A percentile compares a stretch with the other conserved stretches of the same genome.
phyloP scores from a whole-genome alignment of 2,797 vertebrate genomes.

The Cirrhinus molitorella region DNA sequence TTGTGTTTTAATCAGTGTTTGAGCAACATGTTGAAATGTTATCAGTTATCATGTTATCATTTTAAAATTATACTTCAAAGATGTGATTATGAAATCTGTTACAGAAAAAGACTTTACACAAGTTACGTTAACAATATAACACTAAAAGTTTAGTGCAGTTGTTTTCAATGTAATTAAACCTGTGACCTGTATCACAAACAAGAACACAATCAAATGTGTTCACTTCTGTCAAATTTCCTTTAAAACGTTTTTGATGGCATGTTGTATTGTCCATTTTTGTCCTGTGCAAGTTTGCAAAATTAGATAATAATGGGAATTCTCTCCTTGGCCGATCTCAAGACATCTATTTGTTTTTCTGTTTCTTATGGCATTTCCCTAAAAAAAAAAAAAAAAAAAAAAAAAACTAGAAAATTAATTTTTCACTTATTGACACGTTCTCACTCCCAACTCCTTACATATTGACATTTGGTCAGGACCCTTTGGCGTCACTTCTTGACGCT shows the following conservation, averaged over 20 bases:
- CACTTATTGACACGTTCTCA: too few relatives aligned
- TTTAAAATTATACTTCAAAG: too few relatives aligned
- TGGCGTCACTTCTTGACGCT: too few relatives aligned
- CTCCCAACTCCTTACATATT: too few relatives aligned
- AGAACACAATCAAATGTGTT: neutral
- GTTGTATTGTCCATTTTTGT: slow-evolving; percentile 75
- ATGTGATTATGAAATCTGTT: too few relatives aligned
- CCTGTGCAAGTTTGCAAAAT: slow-evolving; percentile 72
- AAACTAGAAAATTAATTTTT: too few relatives aligned
- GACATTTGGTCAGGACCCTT: too few relatives aligned
- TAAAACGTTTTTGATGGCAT: slow-evolving; percentile 64
- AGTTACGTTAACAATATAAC: neutral
- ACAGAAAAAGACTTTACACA: neutral
- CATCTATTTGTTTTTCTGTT: slow-evolving; percentile 19
- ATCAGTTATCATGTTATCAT: too few relatives aligned
- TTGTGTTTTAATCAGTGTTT: too few relatives aligned
- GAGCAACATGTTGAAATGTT: too few relatives aligned
- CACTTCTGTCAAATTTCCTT: slow-evolving; percentile 26
- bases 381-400: too few relatives aligned
- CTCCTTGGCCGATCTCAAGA: neutral
- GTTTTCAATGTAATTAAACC: neutral
- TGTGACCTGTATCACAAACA: too few relatives aligned
- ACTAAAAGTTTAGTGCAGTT: neutral
- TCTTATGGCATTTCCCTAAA: neutral
- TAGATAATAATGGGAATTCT: slow-evolving; percentile 35